Percentiles rank a stretch among this genome's conserved stretches.
Conservation (phyloP, 2,888 invertebrate genomes). For the Malthinus seriepunctatus region DNA sequence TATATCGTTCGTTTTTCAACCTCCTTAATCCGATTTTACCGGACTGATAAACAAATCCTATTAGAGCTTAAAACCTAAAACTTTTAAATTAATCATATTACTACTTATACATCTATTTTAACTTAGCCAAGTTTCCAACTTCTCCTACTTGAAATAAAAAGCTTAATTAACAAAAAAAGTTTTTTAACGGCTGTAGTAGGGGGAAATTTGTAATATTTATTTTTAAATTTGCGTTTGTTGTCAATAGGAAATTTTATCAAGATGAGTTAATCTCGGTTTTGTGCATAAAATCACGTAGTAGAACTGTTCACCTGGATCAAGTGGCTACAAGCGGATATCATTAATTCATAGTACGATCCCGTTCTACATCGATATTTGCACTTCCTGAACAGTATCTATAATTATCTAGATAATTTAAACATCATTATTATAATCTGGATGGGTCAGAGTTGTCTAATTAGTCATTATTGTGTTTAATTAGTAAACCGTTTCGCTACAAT, state of each 20-base stretch:
- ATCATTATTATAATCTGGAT: conserved; percentile 31
- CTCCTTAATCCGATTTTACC: conserved; percentile 28
- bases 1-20: conserved; percentile 27
- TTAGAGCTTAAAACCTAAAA: conserved; percentile 22
- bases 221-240: conserved; percentile 8
- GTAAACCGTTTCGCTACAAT: conserved; percentile 37
- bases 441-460: conserved; percentile 26
- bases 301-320: conserved; percentile 30
- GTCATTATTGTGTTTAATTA: conserved; percentile 36
- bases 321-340: conserved; percentile 30
- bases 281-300: conserved; percentile 22
- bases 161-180: too few species aligned
- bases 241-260: conserved; percentile 22
- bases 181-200: background rate
- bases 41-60: conserved; percentile 29
- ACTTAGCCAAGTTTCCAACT: background rate
- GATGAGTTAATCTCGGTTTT: conserved; percentile 21
- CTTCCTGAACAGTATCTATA: conserved; percentile 22
- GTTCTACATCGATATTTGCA: conserved; percentile 28
- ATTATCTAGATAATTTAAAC: conserved; percentile 35
- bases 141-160: too few species aligned
- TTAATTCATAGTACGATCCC: conserved; percentile 29
- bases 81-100: conserved; percentile 28
- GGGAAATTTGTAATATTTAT: background rate
- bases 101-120: background rate